phyloP scores from a whole-genome alignment of 2,888 invertebrate genomes.

The Trissolcus japonicus region DNA sequence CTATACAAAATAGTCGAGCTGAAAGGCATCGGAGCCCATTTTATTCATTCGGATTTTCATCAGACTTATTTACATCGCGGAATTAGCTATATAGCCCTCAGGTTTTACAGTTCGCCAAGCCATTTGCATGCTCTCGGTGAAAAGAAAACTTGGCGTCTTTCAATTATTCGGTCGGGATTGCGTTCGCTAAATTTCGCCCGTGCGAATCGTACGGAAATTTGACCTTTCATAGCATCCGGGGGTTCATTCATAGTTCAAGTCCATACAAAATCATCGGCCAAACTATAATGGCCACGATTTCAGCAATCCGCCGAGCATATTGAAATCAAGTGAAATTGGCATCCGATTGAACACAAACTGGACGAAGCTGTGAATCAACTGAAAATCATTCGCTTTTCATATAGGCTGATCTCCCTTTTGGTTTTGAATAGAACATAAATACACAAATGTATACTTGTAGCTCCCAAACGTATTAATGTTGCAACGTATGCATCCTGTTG shows the following conservation, averaged over 20 bases:
- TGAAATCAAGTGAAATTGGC: constrained; percentile 54
- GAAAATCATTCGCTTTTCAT: constrained; percentile 53
- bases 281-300: constrained; percentile 46
- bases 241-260: constrained; percentile 26
- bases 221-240: constrained; percentile 24
- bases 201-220: constrained; percentile 13
- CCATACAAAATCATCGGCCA: constrained; percentile 29
- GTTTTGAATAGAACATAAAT: constrained; percentile 40
- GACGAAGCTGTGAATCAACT: constrained; percentile 39
- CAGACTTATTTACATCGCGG: constrained; percentile 32
- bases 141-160: constrained; percentile 41
- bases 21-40: constrained; percentile 1
- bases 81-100: constrained; percentile 29
- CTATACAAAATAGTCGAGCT: no score
- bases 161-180: constrained; percentile 24
- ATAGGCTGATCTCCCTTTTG: constrained; percentile 23
- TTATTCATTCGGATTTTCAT: constrained; percentile 34
- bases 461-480: no score
- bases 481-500: no score
- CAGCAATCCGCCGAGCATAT: constrained; percentile 38
- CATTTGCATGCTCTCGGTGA: constrained; percentile 18
- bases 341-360: constrained; percentile 54
- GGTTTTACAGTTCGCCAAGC: constrained; percentile 17
- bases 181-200: constrained; percentile 11
- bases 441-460: not conserved